Evolutionary conservation across 2,888 invertebrate species (phyloP).

Genomic region (Thyatira batis): DNA sequence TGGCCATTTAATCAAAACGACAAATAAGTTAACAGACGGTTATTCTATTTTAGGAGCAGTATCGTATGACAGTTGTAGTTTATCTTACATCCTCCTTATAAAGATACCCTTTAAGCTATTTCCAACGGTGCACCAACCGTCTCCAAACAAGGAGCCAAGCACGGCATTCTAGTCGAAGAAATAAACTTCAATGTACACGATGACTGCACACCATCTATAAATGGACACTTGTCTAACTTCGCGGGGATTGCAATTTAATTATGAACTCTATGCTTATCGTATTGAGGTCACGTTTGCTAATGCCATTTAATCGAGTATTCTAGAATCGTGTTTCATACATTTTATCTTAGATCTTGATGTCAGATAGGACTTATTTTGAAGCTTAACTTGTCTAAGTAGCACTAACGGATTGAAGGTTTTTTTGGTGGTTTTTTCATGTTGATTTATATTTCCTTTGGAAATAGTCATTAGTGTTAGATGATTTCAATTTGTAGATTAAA

Average conservation of each 20-base stretch:
- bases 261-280: conserved; percentile 6
- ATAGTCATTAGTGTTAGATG: too few relatives aligned
- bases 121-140: conserved; percentile 23
- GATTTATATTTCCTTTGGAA: not conserved
- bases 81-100: conserved; percentile 21
- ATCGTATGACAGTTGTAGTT: conserved; percentile 13
- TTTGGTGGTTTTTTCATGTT: not conserved
- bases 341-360: not conserved
- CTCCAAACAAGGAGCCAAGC: conserved; percentile 23
- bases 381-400: not conserved
- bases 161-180: conserved; percentile 3
- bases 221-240: conserved; percentile 27
- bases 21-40: not conserved
- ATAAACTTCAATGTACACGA: conserved; percentile 6
- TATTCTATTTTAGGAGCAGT: conserved; percentile 4
- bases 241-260: conserved; percentile 18
- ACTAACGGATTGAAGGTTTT: not conserved
- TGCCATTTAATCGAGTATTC: not conserved
- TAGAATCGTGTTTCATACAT: not conserved
- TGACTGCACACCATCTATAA: conserved; percentile 34
- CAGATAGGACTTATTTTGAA: not conserved
- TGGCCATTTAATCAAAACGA: not conserved
- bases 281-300: not conserved
- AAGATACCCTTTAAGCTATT: conserved; percentile 24
- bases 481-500: too few relatives aligned